Percentiles rank a stretch among this genome's conserved stretches.
These are phyloP conservation scores for Gopherus evgoodei DNA, from an alignment of 2,113 vertebrate genomes.

Conservation along the genomic window DNA sequence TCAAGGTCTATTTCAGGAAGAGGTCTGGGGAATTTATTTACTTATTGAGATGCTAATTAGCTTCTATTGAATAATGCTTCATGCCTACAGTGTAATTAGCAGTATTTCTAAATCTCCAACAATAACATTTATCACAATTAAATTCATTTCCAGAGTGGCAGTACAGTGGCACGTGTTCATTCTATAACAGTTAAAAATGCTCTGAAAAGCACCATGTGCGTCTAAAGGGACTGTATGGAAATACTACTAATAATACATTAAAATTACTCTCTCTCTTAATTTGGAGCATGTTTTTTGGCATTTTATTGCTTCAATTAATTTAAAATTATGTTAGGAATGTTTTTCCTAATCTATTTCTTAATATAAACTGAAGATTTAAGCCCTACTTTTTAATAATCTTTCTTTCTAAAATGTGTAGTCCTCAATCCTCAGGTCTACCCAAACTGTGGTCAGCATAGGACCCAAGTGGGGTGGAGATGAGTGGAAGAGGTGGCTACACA, in stretches of 20 bases:
- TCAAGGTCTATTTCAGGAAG: background rate
- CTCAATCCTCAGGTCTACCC: background rate
- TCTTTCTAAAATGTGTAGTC: background rate
- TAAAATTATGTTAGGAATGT: background rate
- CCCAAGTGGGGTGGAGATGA: fast-evolving
- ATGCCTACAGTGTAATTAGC: background rate
- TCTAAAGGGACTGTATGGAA: background rate
- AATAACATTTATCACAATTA: slow-evolving; percentile 20
- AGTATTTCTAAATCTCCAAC: slow-evolving; percentile 4
- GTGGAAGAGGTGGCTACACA: background rate
- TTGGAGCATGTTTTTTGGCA: background rate
- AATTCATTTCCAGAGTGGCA: background rate
- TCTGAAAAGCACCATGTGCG: background rate
- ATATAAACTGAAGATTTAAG: background rate
- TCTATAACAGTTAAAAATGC: background rate
- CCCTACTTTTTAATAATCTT: background rate
- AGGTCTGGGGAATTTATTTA: background rate
- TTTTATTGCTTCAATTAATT: background rate
- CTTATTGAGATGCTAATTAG: background rate
- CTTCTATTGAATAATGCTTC: slow-evolving; percentile 40
- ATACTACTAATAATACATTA: background rate
- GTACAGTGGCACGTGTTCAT: background rate
- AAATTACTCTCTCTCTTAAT: background rate
- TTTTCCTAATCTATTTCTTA: background rate
- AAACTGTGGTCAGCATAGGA: background rate